phyloP scores from a whole-genome alignment of 2,888 invertebrate species.

The Calliphora vomitoria region DNA sequence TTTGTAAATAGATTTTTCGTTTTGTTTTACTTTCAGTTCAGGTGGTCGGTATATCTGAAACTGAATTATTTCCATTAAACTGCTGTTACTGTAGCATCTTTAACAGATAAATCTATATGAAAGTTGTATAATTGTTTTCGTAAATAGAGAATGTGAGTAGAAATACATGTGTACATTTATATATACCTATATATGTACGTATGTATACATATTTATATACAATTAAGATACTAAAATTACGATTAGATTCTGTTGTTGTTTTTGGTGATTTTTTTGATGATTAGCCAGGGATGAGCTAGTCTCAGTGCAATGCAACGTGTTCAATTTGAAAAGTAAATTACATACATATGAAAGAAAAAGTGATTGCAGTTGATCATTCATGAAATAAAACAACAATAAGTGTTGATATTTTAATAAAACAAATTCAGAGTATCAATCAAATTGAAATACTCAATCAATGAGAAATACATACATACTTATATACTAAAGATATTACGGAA shows the following conservation, averaged over 20 bases:
- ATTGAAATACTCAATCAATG: too few relatives aligned
- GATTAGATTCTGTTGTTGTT: constrained; percentile 12
- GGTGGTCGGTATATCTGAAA: background rate
- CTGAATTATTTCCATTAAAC: constrained; percentile 1
- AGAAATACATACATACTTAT: too few relatives aligned
- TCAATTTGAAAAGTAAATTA: too few relatives aligned
- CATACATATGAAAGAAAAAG: too few relatives aligned
- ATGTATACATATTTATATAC: background rate
- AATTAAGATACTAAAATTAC: background rate
- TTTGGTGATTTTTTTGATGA: background rate
- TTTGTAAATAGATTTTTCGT: background rate
- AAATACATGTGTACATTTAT: background rate
- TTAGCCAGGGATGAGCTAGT: background rate
- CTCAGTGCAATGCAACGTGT: background rate
- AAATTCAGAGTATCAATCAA: too few relatives aligned
- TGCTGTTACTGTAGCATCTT: constrained; percentile 21
- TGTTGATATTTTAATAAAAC: too few relatives aligned
- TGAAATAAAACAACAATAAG: too few relatives aligned
- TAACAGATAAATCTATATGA: constrained; percentile 31
- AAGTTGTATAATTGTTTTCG: background rate
- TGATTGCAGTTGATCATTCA: too few relatives aligned
- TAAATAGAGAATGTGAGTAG: background rate
- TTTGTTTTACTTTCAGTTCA: constrained; percentile 1
- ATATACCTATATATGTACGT: background rate
- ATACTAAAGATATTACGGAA: too few relatives aligned